Percentiles rank a stretch among this genome's conserved stretches.
phyloP scores from a whole-genome alignment of 2,888 invertebrate genomes.

The Agapostemon virescens region DNA sequence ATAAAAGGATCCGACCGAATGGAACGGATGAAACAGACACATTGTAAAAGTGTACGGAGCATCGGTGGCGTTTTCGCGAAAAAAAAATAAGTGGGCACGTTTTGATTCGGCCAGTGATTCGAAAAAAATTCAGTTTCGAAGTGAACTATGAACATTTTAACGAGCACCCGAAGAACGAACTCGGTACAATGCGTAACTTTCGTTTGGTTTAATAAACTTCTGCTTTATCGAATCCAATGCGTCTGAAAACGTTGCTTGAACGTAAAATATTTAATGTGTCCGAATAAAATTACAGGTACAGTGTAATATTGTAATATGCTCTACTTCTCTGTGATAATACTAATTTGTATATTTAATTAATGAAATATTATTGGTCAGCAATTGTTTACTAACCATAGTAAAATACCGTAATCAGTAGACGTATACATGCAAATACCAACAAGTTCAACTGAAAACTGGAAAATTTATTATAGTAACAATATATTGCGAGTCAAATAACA shows the following conservation, averaged over 20 bases:
- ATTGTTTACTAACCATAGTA: too few relatives aligned
- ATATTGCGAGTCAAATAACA: too few relatives aligned
- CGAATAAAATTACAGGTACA: too few relatives aligned
- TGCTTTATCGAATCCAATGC: not conserved
- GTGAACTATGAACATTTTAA: constrained; percentile 12
- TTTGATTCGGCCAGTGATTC: not conserved
- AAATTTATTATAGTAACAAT: too few relatives aligned
- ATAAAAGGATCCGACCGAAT: not conserved
- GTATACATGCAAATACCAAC: too few relatives aligned
- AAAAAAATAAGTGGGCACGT: not conserved
- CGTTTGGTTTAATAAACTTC: not conserved
- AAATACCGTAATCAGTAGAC: too few relatives aligned
- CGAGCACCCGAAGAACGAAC: not conserved
- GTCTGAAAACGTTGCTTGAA: not conserved
- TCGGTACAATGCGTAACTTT: not conserved
- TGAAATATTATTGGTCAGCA: too few relatives aligned
- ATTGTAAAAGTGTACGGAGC: not conserved
- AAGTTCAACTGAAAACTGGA: too few relatives aligned
- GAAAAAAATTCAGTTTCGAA: not conserved
- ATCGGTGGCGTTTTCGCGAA: not conserved
- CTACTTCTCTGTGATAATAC: too few relatives aligned
- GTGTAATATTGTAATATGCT: not conserved
- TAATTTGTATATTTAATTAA: too few relatives aligned
- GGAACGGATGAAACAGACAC: constrained; percentile 4
- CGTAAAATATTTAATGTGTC: not conserved